phyloP scores from a whole-genome alignment of 1,140 invertebrate genomes.

The Lepidurus packardi region DNA sequence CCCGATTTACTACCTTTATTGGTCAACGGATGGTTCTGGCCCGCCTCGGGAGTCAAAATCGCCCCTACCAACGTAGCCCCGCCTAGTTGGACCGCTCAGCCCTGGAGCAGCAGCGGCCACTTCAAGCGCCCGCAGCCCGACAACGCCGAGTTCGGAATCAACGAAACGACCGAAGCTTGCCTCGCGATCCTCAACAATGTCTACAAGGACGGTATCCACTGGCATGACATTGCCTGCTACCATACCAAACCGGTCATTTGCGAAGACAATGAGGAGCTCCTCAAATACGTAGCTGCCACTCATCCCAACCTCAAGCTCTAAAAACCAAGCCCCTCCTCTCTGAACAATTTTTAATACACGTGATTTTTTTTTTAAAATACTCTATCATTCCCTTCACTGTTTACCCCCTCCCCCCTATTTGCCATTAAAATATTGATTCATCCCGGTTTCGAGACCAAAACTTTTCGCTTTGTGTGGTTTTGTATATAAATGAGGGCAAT shows the following conservation, averaged over 20 bases:
- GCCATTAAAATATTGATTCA: not conserved
- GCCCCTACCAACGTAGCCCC: constrained; percentile 61
- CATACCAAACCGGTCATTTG: constrained; percentile 85
- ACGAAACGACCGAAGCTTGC: constrained; percentile 78
- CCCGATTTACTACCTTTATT: constrained; percentile 77
- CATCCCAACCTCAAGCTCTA: constrained; percentile 71
- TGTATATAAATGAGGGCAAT: constrained; percentile 15
- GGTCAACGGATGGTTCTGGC: constrained; percentile 88
- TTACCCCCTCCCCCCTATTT: not conserved
- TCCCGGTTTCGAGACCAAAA: constrained; percentile 14
- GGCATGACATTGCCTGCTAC: constrained; percentile 89
- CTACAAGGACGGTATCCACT: constrained; percentile 82
- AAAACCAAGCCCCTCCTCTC: constrained; percentile 36
- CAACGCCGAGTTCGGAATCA: constrained; percentile 86
- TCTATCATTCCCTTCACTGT: not conserved
- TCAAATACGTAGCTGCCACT: constrained; percentile 72
- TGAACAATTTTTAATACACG: not conserved
- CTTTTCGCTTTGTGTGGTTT: not conserved
- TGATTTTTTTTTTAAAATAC: not conserved
- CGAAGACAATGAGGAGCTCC: constrained; percentile 77
- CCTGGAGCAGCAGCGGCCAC: constrained; percentile 80
- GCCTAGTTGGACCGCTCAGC: constrained; percentile 45
- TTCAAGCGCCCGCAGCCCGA: constrained; percentile 80
- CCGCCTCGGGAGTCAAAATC: constrained; percentile 79
- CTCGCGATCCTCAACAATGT: constrained; percentile 77